phyloP scores from a whole-genome alignment of 1,140 invertebrate genomes.

The Phenacoccus solenopsis region DNA sequence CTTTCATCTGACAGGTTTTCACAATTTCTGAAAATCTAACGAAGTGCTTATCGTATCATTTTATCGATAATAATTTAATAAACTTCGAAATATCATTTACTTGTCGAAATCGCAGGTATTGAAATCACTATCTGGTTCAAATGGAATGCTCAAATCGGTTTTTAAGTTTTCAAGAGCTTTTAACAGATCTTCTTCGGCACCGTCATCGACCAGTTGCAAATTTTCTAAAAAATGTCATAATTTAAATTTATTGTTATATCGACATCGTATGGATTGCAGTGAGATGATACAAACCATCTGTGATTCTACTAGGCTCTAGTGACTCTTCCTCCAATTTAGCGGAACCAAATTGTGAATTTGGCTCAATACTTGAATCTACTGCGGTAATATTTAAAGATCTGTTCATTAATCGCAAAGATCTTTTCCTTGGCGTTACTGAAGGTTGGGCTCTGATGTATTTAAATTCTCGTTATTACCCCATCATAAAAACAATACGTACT shows the following conservation, averaged over 20 bases:
- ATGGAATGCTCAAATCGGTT: neutral
- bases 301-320: neutral
- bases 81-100: neutral
- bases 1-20: neutral
- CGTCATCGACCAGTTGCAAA: neutral
- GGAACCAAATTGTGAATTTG: neutral
- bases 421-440: neutral
- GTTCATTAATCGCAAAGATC: neutral
- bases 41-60: neutral
- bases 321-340: neutral
- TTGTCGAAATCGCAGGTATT: neutral
- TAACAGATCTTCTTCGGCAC: neutral
- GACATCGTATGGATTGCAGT: neutral
- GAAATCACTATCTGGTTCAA: conserved; percentile 13
- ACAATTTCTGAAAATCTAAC: conserved; percentile 19
- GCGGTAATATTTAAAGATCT: neutral
- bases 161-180: neutral
- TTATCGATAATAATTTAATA: neutral
- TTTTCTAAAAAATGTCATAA: neutral
- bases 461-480: neutral
- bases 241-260: too few species aligned
- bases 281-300: neutral
- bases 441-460: neutral
- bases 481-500: too few species aligned
- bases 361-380: neutral